A percentile compares a stretch with the other conserved stretches of the same genome.
Conservation (phyloP, 2,797 vertebrate genomes). For the Botia kubotai region DNA sequence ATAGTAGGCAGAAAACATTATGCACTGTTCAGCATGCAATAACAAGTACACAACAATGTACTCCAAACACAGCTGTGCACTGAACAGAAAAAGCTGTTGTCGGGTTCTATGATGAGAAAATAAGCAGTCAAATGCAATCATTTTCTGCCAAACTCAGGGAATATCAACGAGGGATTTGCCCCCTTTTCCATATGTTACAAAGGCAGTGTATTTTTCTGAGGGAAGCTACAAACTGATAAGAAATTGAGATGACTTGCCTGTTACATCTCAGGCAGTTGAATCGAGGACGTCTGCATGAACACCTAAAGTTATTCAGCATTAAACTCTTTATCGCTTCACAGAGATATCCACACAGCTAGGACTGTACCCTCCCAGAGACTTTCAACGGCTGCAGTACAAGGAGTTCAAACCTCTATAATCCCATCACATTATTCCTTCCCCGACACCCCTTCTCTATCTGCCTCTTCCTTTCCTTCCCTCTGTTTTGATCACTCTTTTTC, state of each 20-base stretch:
- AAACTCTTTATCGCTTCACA: slow-evolving; percentile 28
- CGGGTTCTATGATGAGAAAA: slow-evolving; percentile 53
- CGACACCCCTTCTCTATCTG: not conserved
- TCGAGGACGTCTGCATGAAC: slow-evolving; percentile 15
- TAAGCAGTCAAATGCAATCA: not conserved
- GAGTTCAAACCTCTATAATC: slow-evolving; percentile 30
- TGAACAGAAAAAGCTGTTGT: slow-evolving; percentile 17
- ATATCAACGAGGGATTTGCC: slow-evolving; percentile 53
- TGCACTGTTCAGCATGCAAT: not conserved
- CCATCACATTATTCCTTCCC: slow-evolving; percentile 18
- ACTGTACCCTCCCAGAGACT: slow-evolving; percentile 13
- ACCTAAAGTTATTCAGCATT: slow-evolving; percentile 10
- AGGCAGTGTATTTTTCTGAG: slow-evolving; percentile 55
- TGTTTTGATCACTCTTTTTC: slow-evolving; percentile 45
- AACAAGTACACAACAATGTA: not conserved
- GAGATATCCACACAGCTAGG: slow-evolving; percentile 36
- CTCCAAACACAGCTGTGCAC: not conserved
- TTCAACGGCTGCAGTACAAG: slow-evolving; percentile 8
- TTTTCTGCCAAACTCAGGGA: slow-evolving; percentile 28
- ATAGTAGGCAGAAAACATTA: not conserved
- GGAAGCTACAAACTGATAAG: slow-evolving; percentile 50
- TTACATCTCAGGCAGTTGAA: slow-evolving; percentile 34
- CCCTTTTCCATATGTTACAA: slow-evolving; percentile 57
- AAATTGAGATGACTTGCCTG: slow-evolving; percentile 3
- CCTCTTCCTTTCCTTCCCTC: not conserved